Conservation (phyloP, 2,888 invertebrate genomes). For the Chymomyza fuscimana region DNA sequence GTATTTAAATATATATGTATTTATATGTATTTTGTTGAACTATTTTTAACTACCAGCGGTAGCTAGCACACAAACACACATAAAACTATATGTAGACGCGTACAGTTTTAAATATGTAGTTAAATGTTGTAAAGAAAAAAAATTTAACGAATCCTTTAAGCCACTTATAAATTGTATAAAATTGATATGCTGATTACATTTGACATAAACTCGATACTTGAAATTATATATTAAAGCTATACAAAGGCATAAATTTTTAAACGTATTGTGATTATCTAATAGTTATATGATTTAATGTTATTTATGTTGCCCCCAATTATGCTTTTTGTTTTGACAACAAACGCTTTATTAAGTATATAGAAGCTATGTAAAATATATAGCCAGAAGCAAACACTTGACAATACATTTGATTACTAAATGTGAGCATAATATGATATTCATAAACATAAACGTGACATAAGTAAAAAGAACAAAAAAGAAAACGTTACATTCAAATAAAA, state of each 20-base stretch:
- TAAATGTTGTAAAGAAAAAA: slow-evolving; percentile 44
- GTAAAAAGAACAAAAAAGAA: slow-evolving; percentile 16
- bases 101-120: slow-evolving; percentile 34
- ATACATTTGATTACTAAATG: slow-evolving; percentile 71
- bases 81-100: slow-evolving; percentile 20
- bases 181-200: slow-evolving; percentile 72
- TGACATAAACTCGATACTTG: slow-evolving; percentile 23
- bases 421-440: slow-evolving; percentile 38
- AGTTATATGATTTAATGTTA: slow-evolving; percentile 57
- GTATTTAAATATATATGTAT: slow-evolving; percentile 21
- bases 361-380: slow-evolving; percentile 17
- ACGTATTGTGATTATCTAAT: slow-evolving; percentile 62
- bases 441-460: slow-evolving; percentile 11
- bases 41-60: slow-evolving; percentile 55
- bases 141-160: slow-evolving; percentile 34
- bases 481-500: slow-evolving; percentile 13
- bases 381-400: slow-evolving; percentile 69
- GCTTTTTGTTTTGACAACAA: slow-evolving; percentile 2
- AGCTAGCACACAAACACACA: slow-evolving; percentile 13
- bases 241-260: slow-evolving; percentile 39
- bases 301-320: slow-evolving; percentile 14
- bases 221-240: slow-evolving; percentile 31
- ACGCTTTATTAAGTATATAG: slow-evolving; percentile 15
- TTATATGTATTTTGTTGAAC: slow-evolving; percentile 70
- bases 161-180: slow-evolving; percentile 53